A percentile compares a stretch with the other conserved stretches of the same genome.
Conservation (phyloP, 2,113 vertebrate species). For the Etheostoma spectabile region DNA sequence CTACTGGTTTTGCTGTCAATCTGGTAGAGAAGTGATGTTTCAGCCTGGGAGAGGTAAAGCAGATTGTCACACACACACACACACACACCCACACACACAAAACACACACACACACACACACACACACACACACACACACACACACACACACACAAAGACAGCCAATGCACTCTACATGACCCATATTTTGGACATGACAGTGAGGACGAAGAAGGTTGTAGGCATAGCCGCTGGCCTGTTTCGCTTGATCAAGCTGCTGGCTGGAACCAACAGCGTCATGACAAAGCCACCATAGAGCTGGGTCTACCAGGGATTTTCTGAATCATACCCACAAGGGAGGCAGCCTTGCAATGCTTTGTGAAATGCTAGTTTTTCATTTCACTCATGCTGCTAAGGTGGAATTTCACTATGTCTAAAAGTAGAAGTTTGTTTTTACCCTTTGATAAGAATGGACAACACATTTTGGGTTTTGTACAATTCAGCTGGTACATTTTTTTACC, state of each 20-base stretch:
- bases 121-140: constrained; percentile 19
- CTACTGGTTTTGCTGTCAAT: constrained; percentile 41
- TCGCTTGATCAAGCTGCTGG: constrained; percentile 67
- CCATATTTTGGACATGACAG: constrained; percentile 67
- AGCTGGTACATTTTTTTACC: background rate
- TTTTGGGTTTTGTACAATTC: background rate
- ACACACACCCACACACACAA: background rate
- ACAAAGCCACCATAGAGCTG: constrained; percentile 57
- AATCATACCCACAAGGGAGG: constrained; percentile 29
- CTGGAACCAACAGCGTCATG: constrained; percentile 57
- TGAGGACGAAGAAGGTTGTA: constrained; percentile 54
- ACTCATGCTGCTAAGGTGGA: background rate
- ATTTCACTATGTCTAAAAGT: background rate
- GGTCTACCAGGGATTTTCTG: constrained; percentile 59
- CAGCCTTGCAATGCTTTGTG: constrained; percentile 22
- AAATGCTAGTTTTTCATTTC: constrained; percentile 29
- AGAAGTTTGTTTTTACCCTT: background rate
- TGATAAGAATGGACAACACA: background rate
- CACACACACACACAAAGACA: constrained; percentile 19
- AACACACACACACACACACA: constrained; percentile 1
- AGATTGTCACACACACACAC: constrained; percentile 3
- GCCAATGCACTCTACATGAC: constrained; percentile 69
- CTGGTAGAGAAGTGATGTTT: constrained; percentile 18
- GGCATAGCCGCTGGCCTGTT: constrained; percentile 67
- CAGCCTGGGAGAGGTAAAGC: constrained; percentile 16